Base-by-base conservation (phyloP, 2,888 invertebrate species). In the Anticlea derivata region DNA sequence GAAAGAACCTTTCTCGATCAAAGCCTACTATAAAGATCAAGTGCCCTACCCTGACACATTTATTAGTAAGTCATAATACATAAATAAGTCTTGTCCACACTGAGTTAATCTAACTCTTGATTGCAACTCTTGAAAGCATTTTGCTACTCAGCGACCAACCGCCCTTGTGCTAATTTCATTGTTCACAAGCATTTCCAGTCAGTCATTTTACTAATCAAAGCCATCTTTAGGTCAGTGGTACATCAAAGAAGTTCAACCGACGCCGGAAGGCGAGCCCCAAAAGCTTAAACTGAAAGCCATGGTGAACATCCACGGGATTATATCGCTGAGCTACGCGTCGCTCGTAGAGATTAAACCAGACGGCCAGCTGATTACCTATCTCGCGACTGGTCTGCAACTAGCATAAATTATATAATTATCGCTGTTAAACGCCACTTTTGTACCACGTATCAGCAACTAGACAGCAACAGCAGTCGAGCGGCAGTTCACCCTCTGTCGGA, bases 271-370 rank as follows among this genome's bases (percentile, higher is more conserved):
- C 22, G 97, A 97, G 71, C 94, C 95, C n/a, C 96, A 97, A 59
- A 99, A 98, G 84, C 95, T 99, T 0, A 99, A 99, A 87, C 95
- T 99, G 2, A 99, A 99, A 91, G 97, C 98, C 4, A 93, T 98
- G 66, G 93, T 99, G 45, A 98, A 99, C 90, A 92, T 96, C 39
- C 96, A 99, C 80, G 99, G 99, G 40, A 95, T 99, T 55, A 95
- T 99, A 74, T 93, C 94, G 7, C 94, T 99, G 13, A 94, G 95
- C 7, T 96, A 96, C 44, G 99, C 99, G 2, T 94, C 96, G 0
- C 88, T 97, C 46, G 93, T 95, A 29, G 96, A 96, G 73, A 95
- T 95, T 73, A 94, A 94, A 70, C 93, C 92, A 55, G 87, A 92
- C 27, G 71, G 80, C n/a, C n/a, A n/a, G n/a, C n/a, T n/a, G n/a